Evolutionary conservation across 2,797 vertebrate genomes (phyloP).

Genomic region (Gambelia wislizenii): DNA sequence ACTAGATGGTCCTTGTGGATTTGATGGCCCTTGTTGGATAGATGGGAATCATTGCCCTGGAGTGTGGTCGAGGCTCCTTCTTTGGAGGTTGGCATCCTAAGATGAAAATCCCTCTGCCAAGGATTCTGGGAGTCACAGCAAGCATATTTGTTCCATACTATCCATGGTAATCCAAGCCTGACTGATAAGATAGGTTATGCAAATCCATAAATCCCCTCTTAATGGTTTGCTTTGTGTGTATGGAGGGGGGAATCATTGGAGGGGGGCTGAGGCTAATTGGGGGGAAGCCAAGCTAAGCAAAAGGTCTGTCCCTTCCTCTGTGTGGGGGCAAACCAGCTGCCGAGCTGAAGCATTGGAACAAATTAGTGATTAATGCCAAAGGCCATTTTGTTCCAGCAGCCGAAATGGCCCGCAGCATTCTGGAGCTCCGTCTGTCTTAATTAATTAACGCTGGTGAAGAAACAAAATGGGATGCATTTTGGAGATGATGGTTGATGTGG

Average conservation of each 20-base stretch:
- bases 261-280: not conserved
- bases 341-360: not conserved
- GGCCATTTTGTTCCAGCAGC: not conserved
- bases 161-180: too few relatives aligned
- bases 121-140: too few relatives aligned
- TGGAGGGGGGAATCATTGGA: not conserved
- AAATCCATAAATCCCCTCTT: not conserved
- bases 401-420: not conserved
- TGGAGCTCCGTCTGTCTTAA: not conserved
- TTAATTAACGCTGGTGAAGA: not conserved
- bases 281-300: not conserved
- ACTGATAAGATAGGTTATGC: too few relatives aligned
- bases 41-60: too few relatives aligned
- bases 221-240: slow-evolving; percentile 34
- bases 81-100: too few relatives aligned
- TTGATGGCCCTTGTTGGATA: too few relatives aligned
- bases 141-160: too few relatives aligned
- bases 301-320: not conserved
- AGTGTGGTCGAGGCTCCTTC: too few relatives aligned
- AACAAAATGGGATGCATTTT: not conserved
- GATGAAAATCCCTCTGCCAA: too few relatives aligned
- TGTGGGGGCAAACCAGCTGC: not conserved
- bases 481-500: not conserved
- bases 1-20: too few relatives aligned
- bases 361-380: slow-evolving; percentile 23